Evolutionary conservation across 1,140 invertebrate species (phyloP).

Genomic region (Calephelis virginiensis): DNA sequence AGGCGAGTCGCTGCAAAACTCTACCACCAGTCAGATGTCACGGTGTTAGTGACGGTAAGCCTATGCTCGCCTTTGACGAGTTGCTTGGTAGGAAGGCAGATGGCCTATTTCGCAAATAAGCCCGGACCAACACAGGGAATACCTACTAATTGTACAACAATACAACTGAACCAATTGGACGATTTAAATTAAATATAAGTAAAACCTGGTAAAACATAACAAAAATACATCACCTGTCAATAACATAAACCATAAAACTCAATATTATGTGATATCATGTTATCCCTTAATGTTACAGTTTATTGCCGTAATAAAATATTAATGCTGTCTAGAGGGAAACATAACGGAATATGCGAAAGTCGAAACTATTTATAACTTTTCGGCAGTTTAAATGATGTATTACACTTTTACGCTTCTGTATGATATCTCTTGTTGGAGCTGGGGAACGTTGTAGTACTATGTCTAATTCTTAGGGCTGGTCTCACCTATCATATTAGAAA

Average conservation of each 20-base stretch:
- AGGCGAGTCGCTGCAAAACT: too few relatives aligned
- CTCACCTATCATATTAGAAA: too few relatives aligned
- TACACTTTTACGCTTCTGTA: background rate
- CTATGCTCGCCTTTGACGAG: too few relatives aligned
- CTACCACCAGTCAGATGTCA: too few relatives aligned
- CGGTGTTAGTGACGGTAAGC: too few relatives aligned
- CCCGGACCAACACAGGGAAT: too few relatives aligned
- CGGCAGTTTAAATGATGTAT: constrained; percentile 4
- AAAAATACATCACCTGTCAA: background rate
- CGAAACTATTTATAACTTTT: constrained; percentile 9
- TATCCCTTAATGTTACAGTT: constrained; percentile 2
- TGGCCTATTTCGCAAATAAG: too few relatives aligned
- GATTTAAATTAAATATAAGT: too few relatives aligned
- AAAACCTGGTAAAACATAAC: background rate
- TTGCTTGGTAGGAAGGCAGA: too few relatives aligned
- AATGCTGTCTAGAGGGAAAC: background rate
- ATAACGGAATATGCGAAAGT: constrained; percentile 1
- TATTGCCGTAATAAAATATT: constrained; percentile 2
- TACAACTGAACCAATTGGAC: too few relatives aligned
- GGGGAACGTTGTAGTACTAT: background rate
- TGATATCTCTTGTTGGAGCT: background rate
- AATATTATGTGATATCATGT: background rate
- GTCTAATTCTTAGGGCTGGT: background rate
- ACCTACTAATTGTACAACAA: too few relatives aligned
- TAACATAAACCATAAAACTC: background rate